These are phyloP conservation scores for Lepetodrilus schrolli DNA, from an alignment of 2,888 invertebrate species.

Conservation along the genomic window DNA sequence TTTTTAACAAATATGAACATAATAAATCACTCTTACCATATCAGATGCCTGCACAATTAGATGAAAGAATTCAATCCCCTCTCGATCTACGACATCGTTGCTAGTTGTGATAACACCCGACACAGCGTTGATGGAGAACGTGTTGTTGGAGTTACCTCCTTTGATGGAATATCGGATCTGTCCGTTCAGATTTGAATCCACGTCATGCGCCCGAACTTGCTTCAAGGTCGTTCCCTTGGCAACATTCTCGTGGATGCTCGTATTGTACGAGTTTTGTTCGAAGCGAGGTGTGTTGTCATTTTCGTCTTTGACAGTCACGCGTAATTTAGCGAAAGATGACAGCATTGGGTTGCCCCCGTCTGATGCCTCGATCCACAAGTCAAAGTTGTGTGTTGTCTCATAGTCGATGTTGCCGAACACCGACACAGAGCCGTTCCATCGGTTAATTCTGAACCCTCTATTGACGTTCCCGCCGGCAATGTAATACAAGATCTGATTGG, in stretches of 20 bases:
- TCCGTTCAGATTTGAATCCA: slow-evolving; percentile 64
- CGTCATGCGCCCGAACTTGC: slow-evolving; percentile 92
- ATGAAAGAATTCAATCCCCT: slow-evolving; percentile 91
- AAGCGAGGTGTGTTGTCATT: slow-evolving; percentile 92
- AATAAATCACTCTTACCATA: slow-evolving; percentile 77
- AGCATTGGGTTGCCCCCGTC: slow-evolving; percentile 77
- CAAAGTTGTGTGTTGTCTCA: slow-evolving; percentile 55
- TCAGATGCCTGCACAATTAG: slow-evolving; percentile 89
- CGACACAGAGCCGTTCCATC: slow-evolving; percentile 49
- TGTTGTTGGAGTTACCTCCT: slow-evolving; percentile 86
- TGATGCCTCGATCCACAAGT: slow-evolving; percentile 66
- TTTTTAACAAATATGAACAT: no score
- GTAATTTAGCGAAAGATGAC: slow-evolving; percentile 75
- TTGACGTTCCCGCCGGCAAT: slow-evolving; percentile 96
- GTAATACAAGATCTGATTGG: slow-evolving; percentile 78
- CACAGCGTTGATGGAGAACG: slow-evolving; percentile 92
- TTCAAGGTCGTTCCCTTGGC: slow-evolving; percentile 76
- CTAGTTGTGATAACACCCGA: slow-evolving; percentile 88
- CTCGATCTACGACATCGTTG: slow-evolving; percentile 83
- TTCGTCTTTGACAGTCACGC: slow-evolving; percentile 92
- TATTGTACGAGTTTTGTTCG: slow-evolving; percentile 86
- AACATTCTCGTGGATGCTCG: slow-evolving; percentile 83
- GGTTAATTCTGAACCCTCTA: slow-evolving; percentile 76
- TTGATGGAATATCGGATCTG: slow-evolving; percentile 79
- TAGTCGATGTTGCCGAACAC: slow-evolving; percentile 60